Percentiles rank a stretch among this genome's conserved stretches.
Evolutionary conservation across 2,797 vertebrate genomes (phyloP).

Genomic region (Notoglanidium macrostoma): DNA sequence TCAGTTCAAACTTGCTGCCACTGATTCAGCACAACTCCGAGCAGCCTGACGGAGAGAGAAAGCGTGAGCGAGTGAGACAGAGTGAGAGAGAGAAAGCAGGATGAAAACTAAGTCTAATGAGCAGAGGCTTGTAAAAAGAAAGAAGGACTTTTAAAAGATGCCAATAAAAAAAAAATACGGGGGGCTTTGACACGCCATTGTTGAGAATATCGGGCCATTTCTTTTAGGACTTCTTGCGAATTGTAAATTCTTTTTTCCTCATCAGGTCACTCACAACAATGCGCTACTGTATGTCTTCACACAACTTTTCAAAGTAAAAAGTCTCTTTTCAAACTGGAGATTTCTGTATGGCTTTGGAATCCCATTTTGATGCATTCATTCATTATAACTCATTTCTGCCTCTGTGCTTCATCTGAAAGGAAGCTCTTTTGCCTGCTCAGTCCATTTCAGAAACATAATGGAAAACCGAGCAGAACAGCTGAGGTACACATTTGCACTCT

Average conservation of each 20-base stretch:
- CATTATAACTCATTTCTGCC: slow-evolving; percentile 61
- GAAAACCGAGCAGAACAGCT: slow-evolving; percentile 61
- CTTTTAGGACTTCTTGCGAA: background rate
- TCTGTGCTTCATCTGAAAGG: slow-evolving; percentile 57
- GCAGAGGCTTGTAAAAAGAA: slow-evolving; percentile 16
- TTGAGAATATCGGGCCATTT: slow-evolving; percentile 35
- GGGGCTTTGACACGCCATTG: slow-evolving; percentile 34
- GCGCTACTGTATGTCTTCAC: slow-evolving; percentile 46
- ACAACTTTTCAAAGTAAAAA: slow-evolving; percentile 42
- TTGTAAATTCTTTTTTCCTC: slow-evolving; percentile 11
- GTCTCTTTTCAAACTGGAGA: slow-evolving; percentile 46
- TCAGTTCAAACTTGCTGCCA: slow-evolving; percentile 49
- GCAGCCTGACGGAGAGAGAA: background rate
- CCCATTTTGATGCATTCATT: slow-evolving; percentile 61
- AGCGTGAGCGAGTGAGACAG: slow-evolving; percentile 4
- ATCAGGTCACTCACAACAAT: slow-evolving; percentile 50
- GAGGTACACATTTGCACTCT: slow-evolving; percentile 59
- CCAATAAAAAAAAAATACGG: slow-evolving; percentile 30
- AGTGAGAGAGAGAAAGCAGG: slow-evolving; percentile 7
- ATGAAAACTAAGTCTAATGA: slow-evolving; percentile 33
- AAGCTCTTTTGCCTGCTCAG: slow-evolving; percentile 62
- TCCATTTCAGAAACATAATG: slow-evolving; percentile 63
- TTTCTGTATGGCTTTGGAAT: slow-evolving; percentile 50
- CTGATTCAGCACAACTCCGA: slow-evolving; percentile 51
- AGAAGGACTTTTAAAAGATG: slow-evolving; percentile 22